Evolutionary conservation across 2,888 invertebrate genomes (phyloP), one percentile per base, ranked within the genome.

Genomic region (Spisula solida): DNA sequence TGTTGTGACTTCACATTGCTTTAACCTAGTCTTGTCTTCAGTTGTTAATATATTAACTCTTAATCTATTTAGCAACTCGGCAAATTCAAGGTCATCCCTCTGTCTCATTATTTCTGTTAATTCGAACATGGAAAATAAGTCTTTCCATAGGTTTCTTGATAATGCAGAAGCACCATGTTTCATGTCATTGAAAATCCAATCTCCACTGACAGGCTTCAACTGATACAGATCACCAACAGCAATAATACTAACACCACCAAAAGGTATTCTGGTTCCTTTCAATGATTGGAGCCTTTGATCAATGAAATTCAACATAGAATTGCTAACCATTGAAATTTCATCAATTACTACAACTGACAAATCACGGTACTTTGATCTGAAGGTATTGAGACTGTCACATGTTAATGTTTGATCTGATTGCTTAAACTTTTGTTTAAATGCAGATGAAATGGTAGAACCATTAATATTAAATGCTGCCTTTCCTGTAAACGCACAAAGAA

Each of bases 401-500:
- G 85, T 86, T 56, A 82, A 41, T 47, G 90, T 82, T 83, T 55
- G 83, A 8, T 41, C 31, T 75, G 84, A 91, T 25, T 56, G 56
- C 66, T 79, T 41, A 41, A 70, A 18, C 86, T 81, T 84, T 86
- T 86, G n/a, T 81, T 80, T 56, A 88, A 20, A 31, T 90, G 92
- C 48, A 93, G 90, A 70, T 88, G 90, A 55, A 14, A 91, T 56
- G 20, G 92, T 91, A 14, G 31, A 34, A 12, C 91, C 92, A 20
- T 48, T 55, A 16, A 91, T 90, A 48, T 93, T 93, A 60, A 82
- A 87, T 20, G 93, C 91, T 25, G 91, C 92, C 25, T 86, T 88
- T 16, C 93, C 93, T 66, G 93, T 92, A 41, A 90, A 87, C n/a
- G 93, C 93, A 60, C 90, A 79, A 20, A 89, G 60, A 20, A 90